Evolutionary conservation across 2,888 invertebrate genomes (phyloP).

Genomic region (Abrostola triplasia): DNA sequence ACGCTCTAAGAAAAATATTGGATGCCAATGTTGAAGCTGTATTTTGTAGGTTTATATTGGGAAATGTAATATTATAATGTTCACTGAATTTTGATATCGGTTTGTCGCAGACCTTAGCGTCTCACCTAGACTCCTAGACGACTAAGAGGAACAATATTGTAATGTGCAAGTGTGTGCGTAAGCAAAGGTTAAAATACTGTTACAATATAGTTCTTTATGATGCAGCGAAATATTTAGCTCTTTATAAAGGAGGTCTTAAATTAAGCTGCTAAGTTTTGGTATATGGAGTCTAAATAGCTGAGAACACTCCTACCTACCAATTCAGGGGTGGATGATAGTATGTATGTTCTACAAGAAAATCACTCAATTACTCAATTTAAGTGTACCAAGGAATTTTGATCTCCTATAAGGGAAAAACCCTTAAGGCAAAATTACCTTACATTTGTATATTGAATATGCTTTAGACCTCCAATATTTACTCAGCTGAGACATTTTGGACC

Average conservation of each 20-base stretch:
- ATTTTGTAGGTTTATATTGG: neutral
- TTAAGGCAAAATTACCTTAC: constrained; percentile 30
- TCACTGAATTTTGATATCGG: too few relatives aligned
- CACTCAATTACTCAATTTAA: constrained; percentile 2
- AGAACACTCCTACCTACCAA: too few relatives aligned
- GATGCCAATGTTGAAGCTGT: neutral
- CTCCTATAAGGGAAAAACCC: constrained; percentile 12
- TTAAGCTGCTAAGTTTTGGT: too few relatives aligned
- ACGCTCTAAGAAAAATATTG: constrained; percentile 24
- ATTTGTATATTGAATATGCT: constrained; percentile 46
- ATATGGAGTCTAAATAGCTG: too few relatives aligned
- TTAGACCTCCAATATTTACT: constrained; percentile 41
- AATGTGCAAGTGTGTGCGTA: too few relatives aligned
- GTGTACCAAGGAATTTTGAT: constrained; percentile 11
- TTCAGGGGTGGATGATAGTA: neutral
- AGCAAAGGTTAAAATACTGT: too few relatives aligned
- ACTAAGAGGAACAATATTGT: too few relatives aligned
- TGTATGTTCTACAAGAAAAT: neutral
- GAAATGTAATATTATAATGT: neutral
- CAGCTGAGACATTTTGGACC: constrained; percentile 24
- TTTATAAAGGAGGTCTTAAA: too few relatives aligned
- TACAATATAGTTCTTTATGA: too few relatives aligned
- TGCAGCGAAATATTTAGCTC: too few relatives aligned
- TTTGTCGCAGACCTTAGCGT: too few relatives aligned
- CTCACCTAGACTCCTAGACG: too few relatives aligned